Percentiles rank a stretch among this genome's conserved stretches.
phyloP scores from a whole-genome alignment of 2,888 invertebrate genomes.

The Cosmorhoe ocellata region DNA sequence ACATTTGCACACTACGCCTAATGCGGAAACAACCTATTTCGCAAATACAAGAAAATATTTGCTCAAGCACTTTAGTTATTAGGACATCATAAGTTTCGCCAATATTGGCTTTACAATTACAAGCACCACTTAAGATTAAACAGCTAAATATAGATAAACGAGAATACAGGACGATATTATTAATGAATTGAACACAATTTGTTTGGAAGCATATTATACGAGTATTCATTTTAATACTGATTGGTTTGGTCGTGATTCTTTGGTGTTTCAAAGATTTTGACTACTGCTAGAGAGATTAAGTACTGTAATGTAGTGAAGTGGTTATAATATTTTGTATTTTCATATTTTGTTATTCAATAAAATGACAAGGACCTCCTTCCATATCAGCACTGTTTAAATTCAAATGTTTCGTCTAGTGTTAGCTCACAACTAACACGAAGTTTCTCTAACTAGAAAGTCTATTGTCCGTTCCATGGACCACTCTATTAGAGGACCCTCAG shows the following conservation, averaged over 20 bases:
- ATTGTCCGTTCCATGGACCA: neutral
- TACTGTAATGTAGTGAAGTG: too few relatives aligned
- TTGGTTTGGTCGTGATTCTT: too few relatives aligned
- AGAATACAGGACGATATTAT: conserved; percentile 1
- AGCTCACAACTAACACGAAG: neutral
- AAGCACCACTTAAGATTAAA: conserved; percentile 17
- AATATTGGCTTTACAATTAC: conserved; percentile 18
- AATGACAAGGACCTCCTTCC: too few relatives aligned
- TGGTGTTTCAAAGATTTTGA: too few relatives aligned
- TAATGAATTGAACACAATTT: neutral
- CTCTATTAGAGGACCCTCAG: conserved; percentile 1
- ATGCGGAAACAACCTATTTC: conserved; percentile 3
- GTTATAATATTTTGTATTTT: too few relatives aligned
- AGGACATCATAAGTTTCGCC: conserved; percentile 14
- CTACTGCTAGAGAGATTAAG: too few relatives aligned
- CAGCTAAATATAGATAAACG: conserved; percentile 11
- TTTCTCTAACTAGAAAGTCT: conserved; percentile 9
- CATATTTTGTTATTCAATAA: too few relatives aligned
- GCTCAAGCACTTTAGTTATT: conserved; percentile 9
- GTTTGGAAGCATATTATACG: neutral
- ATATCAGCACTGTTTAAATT: neutral
- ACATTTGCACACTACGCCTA: neutral
- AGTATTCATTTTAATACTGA: too few relatives aligned
- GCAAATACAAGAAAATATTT: conserved; percentile 18
- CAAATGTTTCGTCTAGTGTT: neutral